Conservation (phyloP, 2,888 invertebrate species). For the Phalera bucephala region DNA sequence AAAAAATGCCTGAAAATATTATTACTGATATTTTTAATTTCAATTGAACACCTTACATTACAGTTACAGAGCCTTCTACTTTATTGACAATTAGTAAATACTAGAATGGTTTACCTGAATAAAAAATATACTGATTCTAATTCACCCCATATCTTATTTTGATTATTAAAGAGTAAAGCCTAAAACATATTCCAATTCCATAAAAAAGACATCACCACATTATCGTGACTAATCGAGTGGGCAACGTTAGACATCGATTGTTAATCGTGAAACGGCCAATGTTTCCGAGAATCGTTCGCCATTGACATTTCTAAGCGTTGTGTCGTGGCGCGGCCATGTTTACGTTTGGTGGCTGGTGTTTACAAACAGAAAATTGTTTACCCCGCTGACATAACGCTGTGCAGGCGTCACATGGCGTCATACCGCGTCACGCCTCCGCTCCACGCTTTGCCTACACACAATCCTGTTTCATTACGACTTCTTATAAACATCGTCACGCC, state of each 20-base stretch:
- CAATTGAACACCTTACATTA: too few relatives aligned
- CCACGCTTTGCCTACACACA: conserved; percentile 48
- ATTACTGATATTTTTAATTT: too few relatives aligned
- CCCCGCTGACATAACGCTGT: conserved; percentile 58
- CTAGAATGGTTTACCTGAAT: too few relatives aligned
- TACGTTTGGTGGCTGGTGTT: conserved; percentile 66
- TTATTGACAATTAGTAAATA: too few relatives aligned
- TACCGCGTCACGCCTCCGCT: conserved; percentile 44
- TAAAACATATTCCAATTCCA: too few relatives aligned
- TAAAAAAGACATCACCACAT: too few relatives aligned
- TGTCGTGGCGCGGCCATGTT: conserved; percentile 67
- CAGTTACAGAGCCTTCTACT: too few relatives aligned
- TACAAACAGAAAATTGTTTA: conserved; percentile 78
- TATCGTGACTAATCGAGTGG: not conserved
- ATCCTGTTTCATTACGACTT: conserved; percentile 63
- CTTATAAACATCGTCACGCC: too few relatives aligned
- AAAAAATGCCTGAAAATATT: too few relatives aligned
- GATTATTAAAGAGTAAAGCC: too few relatives aligned
- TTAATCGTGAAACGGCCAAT: conserved; percentile 36
- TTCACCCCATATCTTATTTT: too few relatives aligned
- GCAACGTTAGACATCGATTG: conserved; percentile 14
- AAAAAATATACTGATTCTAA: too few relatives aligned
- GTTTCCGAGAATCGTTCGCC: conserved; percentile 49
- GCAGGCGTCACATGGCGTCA: conserved; percentile 50
- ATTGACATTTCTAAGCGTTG: conserved; percentile 61